These are phyloP conservation scores for Harpagoxenus sublaevis DNA, from an alignment of 2,888 invertebrate species.

Conservation along the genomic window DNA sequence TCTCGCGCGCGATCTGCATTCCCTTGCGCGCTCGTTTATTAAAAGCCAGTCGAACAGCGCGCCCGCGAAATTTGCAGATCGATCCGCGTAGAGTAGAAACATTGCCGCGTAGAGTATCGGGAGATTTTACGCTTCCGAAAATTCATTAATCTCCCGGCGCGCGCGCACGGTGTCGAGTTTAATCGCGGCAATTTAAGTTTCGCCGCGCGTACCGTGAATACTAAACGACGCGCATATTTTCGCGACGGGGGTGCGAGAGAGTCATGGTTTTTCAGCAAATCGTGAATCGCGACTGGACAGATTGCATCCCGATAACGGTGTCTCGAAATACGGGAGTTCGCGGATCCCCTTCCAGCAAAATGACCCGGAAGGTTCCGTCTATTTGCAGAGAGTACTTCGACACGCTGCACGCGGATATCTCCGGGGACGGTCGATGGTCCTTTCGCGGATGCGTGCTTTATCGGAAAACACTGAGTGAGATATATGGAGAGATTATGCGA, in stretches of 20 bases:
- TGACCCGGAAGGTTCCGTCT: not conserved
- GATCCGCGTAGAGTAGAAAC: constrained; percentile 42
- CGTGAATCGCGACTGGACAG: not conserved
- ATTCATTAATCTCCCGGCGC: constrained; percentile 51
- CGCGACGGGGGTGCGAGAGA: not conserved
- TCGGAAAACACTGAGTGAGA: constrained; percentile 85
- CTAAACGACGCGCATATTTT: constrained; percentile 50
- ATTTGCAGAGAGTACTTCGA: constrained; percentile 8
- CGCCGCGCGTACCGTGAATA: constrained; percentile 49
- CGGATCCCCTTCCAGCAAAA: too few relatives aligned
- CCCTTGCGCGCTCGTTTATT: constrained; percentile 55
- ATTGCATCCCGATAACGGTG: not conserved
- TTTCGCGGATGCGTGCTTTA: constrained; percentile 80
- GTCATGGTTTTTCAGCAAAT: constrained; percentile 11
- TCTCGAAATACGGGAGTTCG: not conserved
- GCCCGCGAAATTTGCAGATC: constrained; percentile 36
- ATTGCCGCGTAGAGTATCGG: constrained; percentile 48
- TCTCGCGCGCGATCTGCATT: constrained; percentile 40
- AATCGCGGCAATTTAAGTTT: constrained; percentile 56
- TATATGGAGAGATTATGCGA: constrained; percentile 85
- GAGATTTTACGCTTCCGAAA: constrained; percentile 55
- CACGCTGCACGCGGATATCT: not conserved
- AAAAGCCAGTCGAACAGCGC: constrained; percentile 47
- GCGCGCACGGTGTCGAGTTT: constrained; percentile 45
- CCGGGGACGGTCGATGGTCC: constrained; percentile 71